Percentiles rank a stretch among this genome's conserved stretches.
Evolutionary conservation across 2,113 vertebrate species (phyloP).

Genomic region (Melanerpes formicivorus): DNA sequence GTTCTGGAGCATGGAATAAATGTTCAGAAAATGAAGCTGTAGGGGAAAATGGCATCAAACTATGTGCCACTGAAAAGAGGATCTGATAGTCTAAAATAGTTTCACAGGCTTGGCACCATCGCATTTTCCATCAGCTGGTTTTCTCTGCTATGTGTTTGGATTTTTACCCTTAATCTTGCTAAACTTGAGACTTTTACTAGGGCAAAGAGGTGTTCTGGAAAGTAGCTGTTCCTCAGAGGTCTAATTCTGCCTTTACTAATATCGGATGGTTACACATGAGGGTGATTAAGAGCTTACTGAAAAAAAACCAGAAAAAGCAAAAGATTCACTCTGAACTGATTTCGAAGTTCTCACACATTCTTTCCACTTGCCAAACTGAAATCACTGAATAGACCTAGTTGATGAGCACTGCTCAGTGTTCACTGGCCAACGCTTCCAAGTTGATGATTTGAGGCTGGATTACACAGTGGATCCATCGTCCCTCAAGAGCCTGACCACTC

Average conservation of each 20-base stretch:
- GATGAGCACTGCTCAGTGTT: not conserved
- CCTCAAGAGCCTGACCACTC: not conserved
- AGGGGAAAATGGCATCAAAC: slow-evolving; percentile 29
- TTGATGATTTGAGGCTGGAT: not conserved
- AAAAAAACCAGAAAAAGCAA: not conserved
- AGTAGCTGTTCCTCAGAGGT: not conserved
- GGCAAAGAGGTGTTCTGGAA: not conserved
- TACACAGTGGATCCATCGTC: not conserved
- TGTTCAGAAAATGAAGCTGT: slow-evolving; percentile 50
- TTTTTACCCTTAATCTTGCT: slow-evolving; percentile 18
- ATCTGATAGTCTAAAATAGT: slow-evolving; percentile 7
- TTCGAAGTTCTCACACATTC: not conserved
- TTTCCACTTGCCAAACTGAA: not conserved
- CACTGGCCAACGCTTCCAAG: not conserved
- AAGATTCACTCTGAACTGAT: not conserved
- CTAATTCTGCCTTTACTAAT: not conserved
- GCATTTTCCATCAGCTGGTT: not conserved
- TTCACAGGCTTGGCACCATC: slow-evolving; percentile 40
- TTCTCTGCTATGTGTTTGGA: slow-evolving; percentile 5
- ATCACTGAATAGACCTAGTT: not conserved
- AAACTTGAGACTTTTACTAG: not conserved
- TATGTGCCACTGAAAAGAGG: slow-evolving; percentile 19
- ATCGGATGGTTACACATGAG: not conserved
- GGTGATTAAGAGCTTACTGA: not conserved
- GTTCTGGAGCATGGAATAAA: slow-evolving; percentile 50